These are phyloP conservation scores for Synanceia verrucosa DNA, from an alignment of 2,797 vertebrate genomes.

Conservation along the genomic window DNA sequence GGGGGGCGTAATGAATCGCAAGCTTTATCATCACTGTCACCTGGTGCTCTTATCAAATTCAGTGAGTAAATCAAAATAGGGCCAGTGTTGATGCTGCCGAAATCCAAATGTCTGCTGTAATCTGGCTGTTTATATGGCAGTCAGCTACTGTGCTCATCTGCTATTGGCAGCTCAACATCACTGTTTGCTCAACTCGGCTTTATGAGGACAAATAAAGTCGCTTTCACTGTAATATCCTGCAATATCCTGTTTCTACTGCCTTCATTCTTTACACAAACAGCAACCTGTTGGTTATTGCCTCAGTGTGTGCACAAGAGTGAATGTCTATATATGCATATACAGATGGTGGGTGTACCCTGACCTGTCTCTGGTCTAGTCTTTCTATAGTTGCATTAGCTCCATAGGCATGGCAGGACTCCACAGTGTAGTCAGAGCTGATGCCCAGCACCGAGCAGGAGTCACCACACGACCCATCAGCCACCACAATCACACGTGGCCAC, in stretches of 20 bases:
- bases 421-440: constrained; percentile 82
- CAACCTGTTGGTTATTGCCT: constrained; percentile 23
- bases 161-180: constrained; percentile 9
- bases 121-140: constrained; percentile 35
- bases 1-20: constrained; percentile 24
- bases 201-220: constrained; percentile 39
- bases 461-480: constrained; percentile 81
- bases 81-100: constrained; percentile 3
- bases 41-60: constrained; percentile 50
- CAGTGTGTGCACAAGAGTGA: constrained; percentile 15
- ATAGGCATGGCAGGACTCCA: constrained; percentile 84
- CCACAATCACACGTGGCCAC: constrained; percentile 78
- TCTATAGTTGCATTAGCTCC: constrained; percentile 82
- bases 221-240: constrained; percentile 20
- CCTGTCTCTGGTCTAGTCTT: constrained; percentile 84
- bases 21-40: constrained; percentile 31
- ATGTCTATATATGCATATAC: background rate
- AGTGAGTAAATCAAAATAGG: constrained; percentile 36
- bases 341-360: constrained; percentile 35
- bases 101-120: constrained; percentile 21
- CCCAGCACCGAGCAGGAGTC: constrained; percentile 84
- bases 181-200: constrained; percentile 46
- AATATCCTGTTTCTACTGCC: constrained; percentile 46
- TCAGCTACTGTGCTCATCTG: constrained; percentile 31
- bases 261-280: constrained; percentile 46